phyloP scores from a whole-genome alignment of 2,797 vertebrate species.

The Periparus ater region DNA sequence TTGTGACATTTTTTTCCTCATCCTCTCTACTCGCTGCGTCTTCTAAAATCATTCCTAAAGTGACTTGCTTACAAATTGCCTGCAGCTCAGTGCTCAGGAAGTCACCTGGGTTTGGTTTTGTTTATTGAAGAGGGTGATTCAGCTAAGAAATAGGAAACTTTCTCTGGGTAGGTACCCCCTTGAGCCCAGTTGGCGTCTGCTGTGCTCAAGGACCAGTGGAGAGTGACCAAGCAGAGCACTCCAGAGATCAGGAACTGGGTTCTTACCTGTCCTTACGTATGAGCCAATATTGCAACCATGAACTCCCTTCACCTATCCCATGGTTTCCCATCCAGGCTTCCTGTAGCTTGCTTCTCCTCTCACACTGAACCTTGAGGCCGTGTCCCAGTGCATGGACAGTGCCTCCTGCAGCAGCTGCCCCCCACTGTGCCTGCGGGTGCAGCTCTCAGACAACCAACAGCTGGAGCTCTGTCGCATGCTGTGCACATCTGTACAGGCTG shows the following conservation, averaged over 20 bases:
- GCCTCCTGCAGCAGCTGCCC: not conserved
- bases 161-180: not conserved
- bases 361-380: not conserved
- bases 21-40: not conserved
- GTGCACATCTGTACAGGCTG: fast-evolving
- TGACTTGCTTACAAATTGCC: not conserved
- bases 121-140: not conserved
- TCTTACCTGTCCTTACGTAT: fast-evolving
- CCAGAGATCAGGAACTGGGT: not conserved
- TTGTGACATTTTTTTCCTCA: not conserved
- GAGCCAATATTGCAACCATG: not conserved
- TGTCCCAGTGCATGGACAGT: not conserved
- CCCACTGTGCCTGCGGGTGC: not conserved
- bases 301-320: not conserved
- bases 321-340: not conserved
- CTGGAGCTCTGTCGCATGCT: not conserved
- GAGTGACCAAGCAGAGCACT: not conserved
- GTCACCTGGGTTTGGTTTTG: not conserved
- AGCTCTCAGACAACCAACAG: not conserved
- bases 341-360: not conserved
- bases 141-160: not conserved
- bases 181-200: not conserved
- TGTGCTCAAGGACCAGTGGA: not conserved
- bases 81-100: not conserved
- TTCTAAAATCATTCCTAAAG: not conserved